These are phyloP conservation scores for Potorous gilbertii DNA, from an alignment of 2,797 vertebrate genomes.

Conservation along the genomic window DNA sequence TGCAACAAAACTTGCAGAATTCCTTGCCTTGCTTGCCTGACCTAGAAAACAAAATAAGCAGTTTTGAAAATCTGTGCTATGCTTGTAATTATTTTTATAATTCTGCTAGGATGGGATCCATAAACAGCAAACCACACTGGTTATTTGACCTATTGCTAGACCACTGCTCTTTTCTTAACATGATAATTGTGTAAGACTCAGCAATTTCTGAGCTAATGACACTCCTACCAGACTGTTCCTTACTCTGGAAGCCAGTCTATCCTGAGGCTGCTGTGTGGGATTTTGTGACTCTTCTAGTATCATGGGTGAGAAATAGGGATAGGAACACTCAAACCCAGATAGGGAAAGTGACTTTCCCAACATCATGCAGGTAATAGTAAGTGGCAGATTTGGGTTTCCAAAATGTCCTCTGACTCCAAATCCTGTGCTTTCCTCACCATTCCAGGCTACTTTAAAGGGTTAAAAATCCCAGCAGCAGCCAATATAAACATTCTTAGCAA, in stretches of 20 bases:
- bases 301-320: neutral
- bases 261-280: neutral
- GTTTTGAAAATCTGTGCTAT: conserved; percentile 66
- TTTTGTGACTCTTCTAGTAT: neutral
- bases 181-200: conserved; percentile 69
- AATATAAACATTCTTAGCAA: neutral
- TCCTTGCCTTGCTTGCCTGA: conserved; percentile 70
- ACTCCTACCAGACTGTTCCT: neutral
- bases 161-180: conserved; percentile 49
- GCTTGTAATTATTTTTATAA: conserved; percentile 76
- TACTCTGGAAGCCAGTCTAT: conserved; percentile 8
- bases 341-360: neutral
- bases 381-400: neutral
- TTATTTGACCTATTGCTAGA: conserved; percentile 74
- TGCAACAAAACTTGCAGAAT: conserved; percentile 60
- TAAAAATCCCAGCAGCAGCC: conserved; percentile 6
- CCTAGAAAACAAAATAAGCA: conserved; percentile 67
- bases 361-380: neutral
- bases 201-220: conserved; percentile 64
- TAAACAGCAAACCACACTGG: conserved; percentile 62
- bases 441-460: neutral
- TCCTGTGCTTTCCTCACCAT: neutral
- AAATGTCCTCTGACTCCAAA: neutral
- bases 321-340: conserved; percentile 21
- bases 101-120: conserved; percentile 71